These are phyloP conservation scores for Mesochorus sp. DNA, from an alignment of 2,888 invertebrate genomes.

Conservation along the genomic window DNA sequence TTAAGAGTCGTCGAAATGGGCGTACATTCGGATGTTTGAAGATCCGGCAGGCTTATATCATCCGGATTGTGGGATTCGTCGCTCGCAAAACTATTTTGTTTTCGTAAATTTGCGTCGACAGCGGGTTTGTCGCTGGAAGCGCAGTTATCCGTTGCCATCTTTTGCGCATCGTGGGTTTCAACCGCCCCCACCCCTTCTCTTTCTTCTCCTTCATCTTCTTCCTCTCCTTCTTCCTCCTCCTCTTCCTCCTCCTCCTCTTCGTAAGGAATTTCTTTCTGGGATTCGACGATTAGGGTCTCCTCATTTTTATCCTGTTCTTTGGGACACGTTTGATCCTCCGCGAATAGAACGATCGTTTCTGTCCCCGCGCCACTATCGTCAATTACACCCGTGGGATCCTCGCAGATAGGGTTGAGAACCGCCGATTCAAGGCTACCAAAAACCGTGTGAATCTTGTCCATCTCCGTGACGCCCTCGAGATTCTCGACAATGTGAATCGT, in stretches of 20 bases:
- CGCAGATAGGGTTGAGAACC: constrained; percentile 50
- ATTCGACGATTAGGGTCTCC: background rate
- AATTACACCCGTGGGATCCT: constrained; percentile 29
- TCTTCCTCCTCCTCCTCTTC: background rate
- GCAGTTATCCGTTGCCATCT: background rate
- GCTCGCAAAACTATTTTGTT: constrained; percentile 72
- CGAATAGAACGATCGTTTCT: constrained; percentile 61
- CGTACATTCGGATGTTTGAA: constrained; percentile 78
- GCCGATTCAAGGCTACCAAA: constrained; percentile 59
- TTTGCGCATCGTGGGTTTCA: background rate
- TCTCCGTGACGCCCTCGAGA: constrained; percentile 71
- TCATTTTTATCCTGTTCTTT: constrained; percentile 12
- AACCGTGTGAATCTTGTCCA: constrained; percentile 63
- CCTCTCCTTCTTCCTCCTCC: background rate
- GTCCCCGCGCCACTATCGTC: constrained; percentile 2
- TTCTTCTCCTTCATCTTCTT: background rate
- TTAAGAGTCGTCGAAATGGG: constrained; percentile 79
- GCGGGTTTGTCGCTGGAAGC: background rate
- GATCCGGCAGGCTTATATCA: constrained; percentile 79
- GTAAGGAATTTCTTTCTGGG: too few species aligned
- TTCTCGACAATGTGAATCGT: constrained; percentile 79
- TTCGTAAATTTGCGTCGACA: constrained; percentile 63
- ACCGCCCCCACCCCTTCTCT: background rate
- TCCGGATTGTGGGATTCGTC: constrained; percentile 79
- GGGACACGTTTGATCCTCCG: constrained; percentile 46